These are phyloP conservation scores for Brachynemurus nebulosus DNA, from an alignment of 2,888 invertebrate genomes.

Conservation along the genomic window DNA sequence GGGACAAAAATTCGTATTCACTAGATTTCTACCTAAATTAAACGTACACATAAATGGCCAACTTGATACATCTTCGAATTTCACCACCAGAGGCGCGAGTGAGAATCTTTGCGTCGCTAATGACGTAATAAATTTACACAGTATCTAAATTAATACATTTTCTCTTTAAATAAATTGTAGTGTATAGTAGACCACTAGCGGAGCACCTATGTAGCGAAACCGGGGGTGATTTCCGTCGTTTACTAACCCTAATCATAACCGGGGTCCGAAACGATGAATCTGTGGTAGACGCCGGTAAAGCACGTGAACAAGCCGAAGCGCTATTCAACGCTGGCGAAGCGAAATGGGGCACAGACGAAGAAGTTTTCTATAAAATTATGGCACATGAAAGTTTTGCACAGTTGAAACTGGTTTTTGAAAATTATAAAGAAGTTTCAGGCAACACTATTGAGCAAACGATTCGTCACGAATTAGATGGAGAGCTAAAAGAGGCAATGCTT, in stretches of 20 bases:
- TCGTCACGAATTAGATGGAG: slow-evolving; percentile 50
- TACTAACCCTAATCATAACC: slow-evolving; percentile 58
- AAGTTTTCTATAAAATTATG: slow-evolving; percentile 55
- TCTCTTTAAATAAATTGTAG: slow-evolving; percentile 28
- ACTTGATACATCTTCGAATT: no score
- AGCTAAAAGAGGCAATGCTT: slow-evolving; percentile 50
- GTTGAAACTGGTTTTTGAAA: slow-evolving; percentile 51
- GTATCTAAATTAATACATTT: no score
- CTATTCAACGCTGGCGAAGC: slow-evolving; percentile 57
- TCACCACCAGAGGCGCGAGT: no score
- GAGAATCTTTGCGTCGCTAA: no score
- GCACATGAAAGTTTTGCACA: slow-evolving; percentile 63
- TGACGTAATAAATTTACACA: no score
- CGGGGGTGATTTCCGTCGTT: slow-evolving; percentile 60
- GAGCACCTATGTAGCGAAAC: slow-evolving; percentile 66
- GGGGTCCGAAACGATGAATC: slow-evolving; percentile 50
- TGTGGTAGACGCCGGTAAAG: slow-evolving; percentile 45
- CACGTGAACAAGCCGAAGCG: slow-evolving; percentile 56
- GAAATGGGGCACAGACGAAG: slow-evolving; percentile 59
- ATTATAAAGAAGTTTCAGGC: slow-evolving; percentile 57
- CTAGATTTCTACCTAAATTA: no score
- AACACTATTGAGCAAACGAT: slow-evolving; percentile 61
- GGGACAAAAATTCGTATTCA: no score
- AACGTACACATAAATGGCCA: no score
- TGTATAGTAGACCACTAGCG: slow-evolving; percentile 52